Evolutionary conservation across 1,140 invertebrate genomes (phyloP), one percentile per base, ranked within the genome.

Genomic region (Procambarus clarkii): DNA sequence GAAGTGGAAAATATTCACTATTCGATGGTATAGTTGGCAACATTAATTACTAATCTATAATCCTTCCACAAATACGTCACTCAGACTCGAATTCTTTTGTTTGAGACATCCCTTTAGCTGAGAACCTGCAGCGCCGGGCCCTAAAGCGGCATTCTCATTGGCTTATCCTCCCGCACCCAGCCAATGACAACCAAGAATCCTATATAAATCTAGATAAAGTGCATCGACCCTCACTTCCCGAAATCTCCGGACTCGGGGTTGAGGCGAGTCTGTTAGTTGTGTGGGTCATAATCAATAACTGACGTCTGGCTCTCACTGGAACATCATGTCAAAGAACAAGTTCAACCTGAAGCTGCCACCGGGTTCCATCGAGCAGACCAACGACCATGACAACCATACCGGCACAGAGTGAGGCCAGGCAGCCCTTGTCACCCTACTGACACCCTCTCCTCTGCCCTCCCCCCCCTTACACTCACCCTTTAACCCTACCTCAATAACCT

Each of bases 341-440:
- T 96, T 98, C 93, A 98, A 98, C 94, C 95, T 98, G 94, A 98
- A 97, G 93, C 95, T 98, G 94, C 98, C 98, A 93, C 97, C 97
- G 94, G 97, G 97, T 93, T 97, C 97, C 90, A 97, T 98, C 92
- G 97, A 93, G 34, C 88, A 98, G 94, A 96, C 96, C 74, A 96
- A 95, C 81, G 96, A 97, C 93, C 95, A 96, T 93, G 95, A 96
- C n/a, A 96, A 96, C 77, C 96, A 97, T 86, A 94, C 95, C 60
- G 95, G 95, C 88, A 96, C 96, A 91, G 96, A 96, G 93, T 96
- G 96, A 94, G 92, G 24, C 69, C 69, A 34, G 2, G 34, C 4
- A 34, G 3, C 24, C 4, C 3, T 4, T 3, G 34, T 21, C 24
- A 74, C 5, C 4, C 13, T 8, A 54, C 8, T 54, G n/a, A 8